These are phyloP conservation scores for Drosophila rubida DNA, from an alignment of 2,888 invertebrate species.

Conservation along the genomic window DNA sequence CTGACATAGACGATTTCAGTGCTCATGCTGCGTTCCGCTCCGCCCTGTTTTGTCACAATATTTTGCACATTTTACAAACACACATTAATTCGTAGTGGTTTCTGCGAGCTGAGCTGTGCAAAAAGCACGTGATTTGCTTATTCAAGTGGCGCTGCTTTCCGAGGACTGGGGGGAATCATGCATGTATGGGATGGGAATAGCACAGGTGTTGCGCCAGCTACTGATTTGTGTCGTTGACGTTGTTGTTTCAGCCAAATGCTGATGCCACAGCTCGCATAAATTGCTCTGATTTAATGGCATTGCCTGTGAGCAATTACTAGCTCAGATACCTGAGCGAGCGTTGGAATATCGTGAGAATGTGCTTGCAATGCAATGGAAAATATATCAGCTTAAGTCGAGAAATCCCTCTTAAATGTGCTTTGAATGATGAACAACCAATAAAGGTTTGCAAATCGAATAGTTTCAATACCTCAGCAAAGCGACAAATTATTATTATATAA, in stretches of 20 bases:
- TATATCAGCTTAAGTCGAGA: neutral
- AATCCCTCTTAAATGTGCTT: neutral
- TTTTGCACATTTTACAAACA: conserved; percentile 53
- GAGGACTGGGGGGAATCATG: neutral
- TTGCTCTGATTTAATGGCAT: conserved; percentile 41
- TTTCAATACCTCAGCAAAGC: neutral
- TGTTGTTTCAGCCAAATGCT: conserved; percentile 28
- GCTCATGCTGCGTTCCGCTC: neutral
- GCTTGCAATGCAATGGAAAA: neutral
- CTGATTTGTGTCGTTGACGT: conserved; percentile 53
- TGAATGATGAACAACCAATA: neutral
- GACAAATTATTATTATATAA: too few species aligned
- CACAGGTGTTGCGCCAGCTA: conserved; percentile 47
- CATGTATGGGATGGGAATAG: neutral
- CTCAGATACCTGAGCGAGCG: neutral
- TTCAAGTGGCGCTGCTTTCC: conserved; percentile 28
- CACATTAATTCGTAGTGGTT: conserved; percentile 55
- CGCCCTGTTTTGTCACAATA: conserved; percentile 31
- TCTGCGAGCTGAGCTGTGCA: conserved; percentile 47
- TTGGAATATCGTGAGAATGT: neutral
- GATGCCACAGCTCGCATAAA: conserved; percentile 50
- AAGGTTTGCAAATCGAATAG: neutral
- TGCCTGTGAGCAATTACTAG: conserved; percentile 18
- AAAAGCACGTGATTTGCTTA: conserved; percentile 72
- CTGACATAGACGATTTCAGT: conserved; percentile 24